Evolutionary conservation across 2,113 vertebrate genomes (phyloP), one percentile per base, ranked within the genome.

Genomic region (Telmatochromis sp.): DNA sequence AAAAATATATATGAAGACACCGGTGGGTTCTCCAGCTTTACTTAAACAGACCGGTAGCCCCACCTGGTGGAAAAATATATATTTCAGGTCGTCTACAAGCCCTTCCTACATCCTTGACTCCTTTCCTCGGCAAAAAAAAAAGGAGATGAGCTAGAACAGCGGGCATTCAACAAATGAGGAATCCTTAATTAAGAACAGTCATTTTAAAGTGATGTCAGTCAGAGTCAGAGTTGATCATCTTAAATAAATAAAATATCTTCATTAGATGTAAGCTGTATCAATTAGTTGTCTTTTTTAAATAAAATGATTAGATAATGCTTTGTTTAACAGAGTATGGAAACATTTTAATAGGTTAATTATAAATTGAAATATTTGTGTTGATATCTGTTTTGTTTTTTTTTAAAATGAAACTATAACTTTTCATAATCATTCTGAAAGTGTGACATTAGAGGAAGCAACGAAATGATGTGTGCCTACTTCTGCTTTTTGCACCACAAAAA

Each of bases 401-500:
- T 26, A 0, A 0, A 13, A 1, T 1, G 2, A 60, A 40, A 9
- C 9, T 23, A 12, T 5, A 7, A n/a, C 6, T 54, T n/a, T 13
- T 13, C 55, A 28, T 42, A 23, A 40, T 57, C 11, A 63, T 3
- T 57, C 21, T 55, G 6, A 84, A 42, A 6, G 14, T 81, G 17
- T 73, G 33, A 12, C 3, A 7, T 5, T 79, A 37, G 7, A 75
- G 40, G 51, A 91, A 86, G 14, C 7, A 17, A 15, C 4, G 4
- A 35, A 53, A n/a, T 1, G 11, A 70, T 2, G 6, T 13, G 2
- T 1, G 42, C 51, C 40, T 19, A 88, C 90, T 95, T 94, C 93
- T 93, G 84, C 84, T 94, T 94, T 94, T 91, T 11, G 82, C 4
- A 1, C 11, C 21, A 31, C 31, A 82, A 85, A 35, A 15, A 54